These are phyloP conservation scores for Geococcyx californianus DNA, from an alignment of 2,113 vertebrate genomes.

Conservation along the genomic window DNA sequence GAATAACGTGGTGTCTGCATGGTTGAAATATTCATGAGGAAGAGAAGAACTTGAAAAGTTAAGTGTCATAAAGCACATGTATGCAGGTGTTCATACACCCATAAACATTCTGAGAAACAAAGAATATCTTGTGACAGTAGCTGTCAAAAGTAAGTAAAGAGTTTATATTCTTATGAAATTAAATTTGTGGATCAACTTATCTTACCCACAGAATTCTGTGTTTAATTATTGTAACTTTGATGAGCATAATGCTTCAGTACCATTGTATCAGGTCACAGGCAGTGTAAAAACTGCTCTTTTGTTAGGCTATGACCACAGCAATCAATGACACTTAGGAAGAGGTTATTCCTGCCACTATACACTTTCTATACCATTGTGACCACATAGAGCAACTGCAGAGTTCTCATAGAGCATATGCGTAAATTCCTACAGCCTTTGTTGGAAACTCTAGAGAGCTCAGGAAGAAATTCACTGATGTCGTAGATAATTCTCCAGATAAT, in stretches of 20 bases:
- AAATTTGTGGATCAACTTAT: neutral
- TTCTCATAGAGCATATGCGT: neutral
- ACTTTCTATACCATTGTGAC: neutral
- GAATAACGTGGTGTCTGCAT: neutral
- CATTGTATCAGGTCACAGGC: neutral
- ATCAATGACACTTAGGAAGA: neutral
- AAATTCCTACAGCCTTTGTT: neutral
- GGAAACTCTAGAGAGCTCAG: neutral
- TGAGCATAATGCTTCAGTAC: neutral
- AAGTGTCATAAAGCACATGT: neutral
- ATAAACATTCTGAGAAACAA: neutral
- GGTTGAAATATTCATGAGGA: neutral
- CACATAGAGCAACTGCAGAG: neutral
- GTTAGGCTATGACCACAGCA: neutral
- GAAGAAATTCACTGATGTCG: neutral
- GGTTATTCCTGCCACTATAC: neutral
- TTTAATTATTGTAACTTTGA: neutral
- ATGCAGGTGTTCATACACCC: fast-evolving
- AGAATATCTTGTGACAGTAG: neutral
- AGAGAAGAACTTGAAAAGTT: neutral
- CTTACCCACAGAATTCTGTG: neutral
- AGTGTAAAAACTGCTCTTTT: neutral
- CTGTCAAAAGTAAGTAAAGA: neutral
- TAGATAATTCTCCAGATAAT: neutral
- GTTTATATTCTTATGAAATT: neutral